phyloP scores from a whole-genome alignment of 37 sponge, comb jelly and placozoan genomes.

The Oscarella lobularis region DNA sequence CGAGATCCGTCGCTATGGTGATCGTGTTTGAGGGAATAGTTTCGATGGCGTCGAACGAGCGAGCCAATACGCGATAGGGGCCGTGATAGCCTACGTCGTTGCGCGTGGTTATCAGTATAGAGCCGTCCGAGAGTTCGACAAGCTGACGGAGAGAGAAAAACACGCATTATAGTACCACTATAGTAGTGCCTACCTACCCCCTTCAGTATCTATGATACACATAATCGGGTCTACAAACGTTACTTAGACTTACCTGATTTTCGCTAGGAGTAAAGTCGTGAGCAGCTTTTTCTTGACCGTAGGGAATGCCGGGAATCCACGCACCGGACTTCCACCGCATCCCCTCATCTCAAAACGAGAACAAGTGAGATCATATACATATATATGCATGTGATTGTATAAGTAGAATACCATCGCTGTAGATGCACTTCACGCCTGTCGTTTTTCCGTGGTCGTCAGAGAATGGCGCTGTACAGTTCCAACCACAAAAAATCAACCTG shows the following conservation, averaged over 20 bases:
- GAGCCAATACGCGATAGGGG: not conserved
- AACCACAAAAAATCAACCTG: no score
- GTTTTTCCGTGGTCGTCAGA: no score
- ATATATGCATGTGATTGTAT: no score
- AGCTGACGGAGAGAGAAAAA: no score
- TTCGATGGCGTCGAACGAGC: not conserved
- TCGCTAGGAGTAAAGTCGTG: not conserved
- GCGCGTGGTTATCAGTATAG: not conserved
- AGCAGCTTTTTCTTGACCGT: not conserved
- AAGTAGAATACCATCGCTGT: no score
- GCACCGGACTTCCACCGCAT: not conserved
- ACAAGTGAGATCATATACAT: no score
- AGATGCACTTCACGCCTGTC: no score
- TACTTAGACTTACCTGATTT: slow-evolving; percentile 2
- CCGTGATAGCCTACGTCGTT: not conserved
- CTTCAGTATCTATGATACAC: no score
- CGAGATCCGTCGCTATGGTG: not conserved
- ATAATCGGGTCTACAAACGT: no score
- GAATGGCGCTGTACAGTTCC: no score
- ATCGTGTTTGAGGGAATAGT: not conserved
- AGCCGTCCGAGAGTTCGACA: not conserved
- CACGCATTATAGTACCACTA: no score
- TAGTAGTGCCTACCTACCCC: no score
- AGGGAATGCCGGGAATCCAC: not conserved
- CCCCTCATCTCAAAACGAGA: not conserved